phyloP scores from a whole-genome alignment of 2,888 invertebrate species.

The Amphimallon solstitiale region DNA sequence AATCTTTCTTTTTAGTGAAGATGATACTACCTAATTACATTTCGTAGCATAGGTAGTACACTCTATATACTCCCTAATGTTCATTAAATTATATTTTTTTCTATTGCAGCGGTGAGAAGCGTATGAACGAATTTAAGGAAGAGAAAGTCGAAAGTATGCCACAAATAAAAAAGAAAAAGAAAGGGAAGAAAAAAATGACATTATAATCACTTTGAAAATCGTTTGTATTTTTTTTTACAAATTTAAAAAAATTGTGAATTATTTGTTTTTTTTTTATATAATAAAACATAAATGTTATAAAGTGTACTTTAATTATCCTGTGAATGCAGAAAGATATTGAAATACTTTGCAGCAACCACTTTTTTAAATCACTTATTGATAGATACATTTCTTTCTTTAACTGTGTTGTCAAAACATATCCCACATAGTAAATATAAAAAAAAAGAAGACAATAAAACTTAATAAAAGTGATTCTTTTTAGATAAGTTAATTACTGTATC shows the following conservation, averaged over 20 bases:
- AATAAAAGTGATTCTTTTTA: no score
- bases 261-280: constrained; percentile 5
- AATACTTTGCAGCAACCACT: no score
- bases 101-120: constrained; percentile 53
- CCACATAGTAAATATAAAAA: no score
- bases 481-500: no score
- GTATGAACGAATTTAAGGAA: constrained; percentile 41
- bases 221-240: background rate
- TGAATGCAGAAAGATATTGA: no score
- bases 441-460: no score
- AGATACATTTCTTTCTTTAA: no score
- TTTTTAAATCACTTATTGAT: no score
- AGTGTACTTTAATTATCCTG: no score
- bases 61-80: background rate
- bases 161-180: constrained; percentile 47
- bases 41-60: constrained; percentile 19
- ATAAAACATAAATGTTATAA: no score
- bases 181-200: constrained; percentile 27
- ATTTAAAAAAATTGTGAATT: no score
- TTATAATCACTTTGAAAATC: background rate
- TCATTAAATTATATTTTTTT: constrained; percentile 13
- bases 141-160: constrained; percentile 26
- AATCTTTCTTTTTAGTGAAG: constrained; percentile 6
- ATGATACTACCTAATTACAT: constrained; percentile 4
- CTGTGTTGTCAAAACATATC: no score